phyloP scores from a whole-genome alignment of 2,797 vertebrate species.

The Buceros bicornis region DNA sequence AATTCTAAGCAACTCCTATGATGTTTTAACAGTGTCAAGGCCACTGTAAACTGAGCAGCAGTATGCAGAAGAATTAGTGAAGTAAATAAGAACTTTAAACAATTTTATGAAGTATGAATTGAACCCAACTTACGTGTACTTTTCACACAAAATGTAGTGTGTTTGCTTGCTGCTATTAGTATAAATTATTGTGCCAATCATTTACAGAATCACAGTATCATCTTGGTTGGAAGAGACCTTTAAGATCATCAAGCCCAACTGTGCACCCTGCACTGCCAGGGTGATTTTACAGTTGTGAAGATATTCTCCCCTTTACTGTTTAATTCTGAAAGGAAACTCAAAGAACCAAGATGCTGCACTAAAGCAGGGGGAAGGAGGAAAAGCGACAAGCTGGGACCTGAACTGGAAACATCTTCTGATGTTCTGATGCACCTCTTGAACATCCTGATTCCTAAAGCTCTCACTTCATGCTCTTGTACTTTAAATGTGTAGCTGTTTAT shows the following conservation, averaged over 20 bases:
- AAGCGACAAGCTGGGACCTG: not conserved
- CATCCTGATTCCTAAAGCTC: not conserved
- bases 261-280: no score
- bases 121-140: not conserved
- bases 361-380: not conserved
- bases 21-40: not conserved
- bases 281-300: not conserved
- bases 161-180: not conserved
- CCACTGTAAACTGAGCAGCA: not conserved
- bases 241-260: no score
- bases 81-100: not conserved
- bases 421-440: accelerated
- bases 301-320: not conserved
- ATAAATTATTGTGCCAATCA: not conserved
- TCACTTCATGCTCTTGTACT: not conserved
- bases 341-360: not conserved
- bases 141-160: not conserved
- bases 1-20: not conserved
- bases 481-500: not conserved
- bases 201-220: not conserved
- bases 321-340: not conserved
- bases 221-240: no score
- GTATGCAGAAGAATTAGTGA: not conserved
- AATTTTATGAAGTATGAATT: not conserved
- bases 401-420: not conserved